Base-by-base conservation (phyloP, 2,113 vertebrate genomes). In the Eubucco bourcierii region DNA sequence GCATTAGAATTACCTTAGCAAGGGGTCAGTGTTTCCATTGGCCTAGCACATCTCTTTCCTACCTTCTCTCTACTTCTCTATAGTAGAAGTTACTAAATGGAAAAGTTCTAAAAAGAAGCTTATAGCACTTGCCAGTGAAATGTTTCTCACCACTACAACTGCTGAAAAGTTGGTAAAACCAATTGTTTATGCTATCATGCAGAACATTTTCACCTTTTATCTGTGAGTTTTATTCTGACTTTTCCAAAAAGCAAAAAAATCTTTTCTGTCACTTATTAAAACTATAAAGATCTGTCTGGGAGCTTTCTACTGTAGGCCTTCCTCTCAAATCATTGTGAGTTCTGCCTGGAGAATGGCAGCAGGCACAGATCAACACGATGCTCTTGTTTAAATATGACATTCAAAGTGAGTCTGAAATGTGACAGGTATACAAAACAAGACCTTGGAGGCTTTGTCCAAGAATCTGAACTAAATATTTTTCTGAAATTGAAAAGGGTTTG, bases 371-470 rank as follows among this genome's bases (percentile, higher is more conserved):
- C 67, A 37, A 25, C 63, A 33, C 24, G 67, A 81, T 76, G 31
- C 31, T 87, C 58, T 55, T 18, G 31, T 84, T 90, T 85, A 89
- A 90, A 73, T 75, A n/a, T 75, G 82, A 80, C 72, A 85, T 79
- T 91, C 79, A 58, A 76, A 79, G 71, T 8, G 37, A 89, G 53
- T 20, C 56, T 87, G 66, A 46, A 70, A 33, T 85, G 85, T 94
- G 88, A 70, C 79, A 91, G 55, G 67, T 90, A 25, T 52, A 82
- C 85, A 90, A 77, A 89, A 76, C 28, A 60, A 79, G 63, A 84
- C 58, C 67, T 84, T 64, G 5, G 44, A 76, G 47, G 25, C 47
- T 79, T 25, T 61, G 67, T 27, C 66, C 72, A 76, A 67, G 75
- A 76, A 76, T 37, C 53, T 78, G 70, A 89, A 52, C 24, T 6